Base-by-base conservation (phyloP, 2,113 vertebrate genomes). In the Phylloscopus trochilus region DNA sequence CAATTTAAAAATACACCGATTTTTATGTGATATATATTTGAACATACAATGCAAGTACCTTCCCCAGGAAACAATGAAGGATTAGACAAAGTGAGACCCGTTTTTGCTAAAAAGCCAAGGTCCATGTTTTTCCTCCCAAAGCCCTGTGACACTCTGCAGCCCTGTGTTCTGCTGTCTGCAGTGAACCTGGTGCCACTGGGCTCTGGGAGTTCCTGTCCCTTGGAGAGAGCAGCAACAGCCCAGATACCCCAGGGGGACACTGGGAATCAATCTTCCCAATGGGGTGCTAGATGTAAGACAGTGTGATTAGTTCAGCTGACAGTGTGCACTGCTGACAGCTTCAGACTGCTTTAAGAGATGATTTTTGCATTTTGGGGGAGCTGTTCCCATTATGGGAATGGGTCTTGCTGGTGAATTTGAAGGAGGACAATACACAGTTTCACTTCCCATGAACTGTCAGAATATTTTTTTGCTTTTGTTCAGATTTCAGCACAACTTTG, bases 381-480 rank as follows among this genome's bases (percentile, higher is more conserved):
- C 43, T 43, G 60, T 63, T 91, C 60, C 51, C 41, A 4, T 87
- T 78, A 41, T 14, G 44, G 62, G 44, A 78, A 67, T 0, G 16
- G n/a, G 22, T 87, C 56, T 94, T 75, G 85, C 64, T 78, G 76
- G 60, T 75, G 88, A 77, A 73, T 94, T 78, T 81, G 88, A 86
- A 93, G 90, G 60, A 77, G 80, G 75, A 91, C 85, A 95, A 95
- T 75, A 59, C 44, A 77, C 43, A 92, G 73, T n/a, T 69, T 84
- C 58, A 66, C 39, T 75, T 90, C 68, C 33, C 2, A 1, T 72
- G 72, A 94, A 64, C 86, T 52, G 27, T 46, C 33, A 56, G 89
- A 87, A 28, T 58, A 47, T 51, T 75, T 92, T 92, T 77, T 68
- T 72, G 47, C 93, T 68, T 96, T 95, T 92, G 80, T 96, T 96